Evolutionary conservation across 2,888 invertebrate genomes (phyloP).

Genomic region (Oxycera nigricornis): DNA sequence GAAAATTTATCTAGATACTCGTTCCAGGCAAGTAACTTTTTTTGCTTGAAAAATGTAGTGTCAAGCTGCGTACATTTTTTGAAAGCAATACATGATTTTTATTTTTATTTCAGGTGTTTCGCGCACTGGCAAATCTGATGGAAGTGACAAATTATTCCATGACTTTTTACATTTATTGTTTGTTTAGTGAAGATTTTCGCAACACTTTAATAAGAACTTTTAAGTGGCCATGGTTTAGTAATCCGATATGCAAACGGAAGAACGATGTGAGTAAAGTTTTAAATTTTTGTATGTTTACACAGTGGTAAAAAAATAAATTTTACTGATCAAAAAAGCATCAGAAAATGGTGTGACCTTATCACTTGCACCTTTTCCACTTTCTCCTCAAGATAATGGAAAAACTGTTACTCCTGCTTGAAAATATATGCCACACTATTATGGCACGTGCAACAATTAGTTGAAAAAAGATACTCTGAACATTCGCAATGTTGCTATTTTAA

Average conservation of each 20-base stretch:
- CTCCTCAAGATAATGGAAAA: too few relatives aligned
- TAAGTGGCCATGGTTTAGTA: slow-evolving; percentile 65
- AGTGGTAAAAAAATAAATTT: too few relatives aligned
- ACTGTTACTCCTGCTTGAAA: too few relatives aligned
- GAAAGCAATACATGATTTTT: not conserved
- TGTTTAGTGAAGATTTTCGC: slow-evolving; percentile 79
- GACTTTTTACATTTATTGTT: slow-evolving; percentile 80
- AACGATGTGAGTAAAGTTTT: slow-evolving; percentile 54
- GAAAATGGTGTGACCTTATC: too few relatives aligned
- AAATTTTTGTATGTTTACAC: not conserved
- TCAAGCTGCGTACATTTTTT: not conserved
- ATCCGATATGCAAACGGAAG: slow-evolving; percentile 55
- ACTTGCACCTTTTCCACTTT: too few relatives aligned
- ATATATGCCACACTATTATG: too few relatives aligned
- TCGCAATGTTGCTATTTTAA: too few relatives aligned
- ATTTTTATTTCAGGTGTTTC: slow-evolving; percentile 66
- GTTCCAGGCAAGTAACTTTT: slow-evolving; percentile 66
- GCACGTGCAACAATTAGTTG: too few relatives aligned
- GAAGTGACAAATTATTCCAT: slow-evolving; percentile 79
- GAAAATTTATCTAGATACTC: slow-evolving; percentile 68
- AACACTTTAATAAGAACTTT: slow-evolving; percentile 72
- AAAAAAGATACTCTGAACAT: too few relatives aligned
- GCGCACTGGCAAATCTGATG: slow-evolving; percentile 74
- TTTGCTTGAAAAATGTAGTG: not conserved
- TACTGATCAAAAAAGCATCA: too few relatives aligned